A percentile compares a stretch with the other conserved stretches of the same genome.
phyloP scores from a whole-genome alignment of 2,113 vertebrate species.

The Electrona antarctica region DNA sequence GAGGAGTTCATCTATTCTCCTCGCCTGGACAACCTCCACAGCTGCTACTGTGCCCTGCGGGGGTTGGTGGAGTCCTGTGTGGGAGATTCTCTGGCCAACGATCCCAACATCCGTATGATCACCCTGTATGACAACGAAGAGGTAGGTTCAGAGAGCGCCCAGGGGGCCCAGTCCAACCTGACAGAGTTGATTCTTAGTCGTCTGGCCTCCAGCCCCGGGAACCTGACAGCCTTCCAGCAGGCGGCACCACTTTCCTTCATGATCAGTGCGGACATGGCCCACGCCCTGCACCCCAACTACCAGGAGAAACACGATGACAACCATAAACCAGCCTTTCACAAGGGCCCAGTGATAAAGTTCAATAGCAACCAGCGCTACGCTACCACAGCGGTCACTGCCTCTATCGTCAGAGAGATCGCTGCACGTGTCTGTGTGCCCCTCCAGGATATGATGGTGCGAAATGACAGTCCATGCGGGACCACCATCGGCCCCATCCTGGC shows the following conservation, averaged over 20 bases:
- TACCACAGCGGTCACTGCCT: too few relatives aligned
- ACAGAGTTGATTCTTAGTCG: conserved; percentile 92
- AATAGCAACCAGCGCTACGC: too few relatives aligned
- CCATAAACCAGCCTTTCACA: too few relatives aligned
- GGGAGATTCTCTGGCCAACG: conserved; percentile 80
- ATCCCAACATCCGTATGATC: conserved; percentile 90
- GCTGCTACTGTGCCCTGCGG: conserved; percentile 97
- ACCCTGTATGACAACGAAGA: conserved; percentile 96
- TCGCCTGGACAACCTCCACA: conserved; percentile 96
- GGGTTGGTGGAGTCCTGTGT: conserved; percentile 86
- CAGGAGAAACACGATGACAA: conserved; percentile 74
- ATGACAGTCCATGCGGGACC: too few relatives aligned
- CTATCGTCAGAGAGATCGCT: too few relatives aligned
- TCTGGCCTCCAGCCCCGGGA: conserved; percentile 80
- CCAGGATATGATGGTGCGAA: too few relatives aligned
- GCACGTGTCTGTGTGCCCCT: too few relatives aligned
- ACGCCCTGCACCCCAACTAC: conserved; percentile 95
- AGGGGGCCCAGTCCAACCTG: conserved; percentile 91
- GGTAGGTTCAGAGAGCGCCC: conserved; percentile 95
- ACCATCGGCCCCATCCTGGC: neutral
- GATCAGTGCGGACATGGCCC: conserved; percentile 98
- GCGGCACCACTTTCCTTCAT: conserved; percentile 91
- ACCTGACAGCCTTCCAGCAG: conserved; percentile 91
- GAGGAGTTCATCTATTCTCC: conserved; percentile 96
- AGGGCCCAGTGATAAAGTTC: too few relatives aligned